Percentiles rank a stretch among this genome's conserved stretches.
Conservation (phyloP, 2,888 invertebrate genomes). For the Cyclophora albipunctata region DNA sequence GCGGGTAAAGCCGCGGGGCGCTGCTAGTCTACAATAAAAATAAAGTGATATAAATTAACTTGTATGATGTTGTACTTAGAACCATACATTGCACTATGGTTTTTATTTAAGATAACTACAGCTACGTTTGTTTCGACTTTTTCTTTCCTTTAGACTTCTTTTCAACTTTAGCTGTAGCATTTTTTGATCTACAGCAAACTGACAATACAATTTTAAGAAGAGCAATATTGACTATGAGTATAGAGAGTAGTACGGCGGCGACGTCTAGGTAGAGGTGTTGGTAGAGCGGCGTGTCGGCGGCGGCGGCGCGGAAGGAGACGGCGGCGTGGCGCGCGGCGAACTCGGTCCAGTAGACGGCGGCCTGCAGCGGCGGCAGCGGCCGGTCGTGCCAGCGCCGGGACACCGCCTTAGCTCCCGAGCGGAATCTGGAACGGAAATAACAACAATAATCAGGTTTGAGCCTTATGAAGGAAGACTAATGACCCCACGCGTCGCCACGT, state of each 20-base stretch:
- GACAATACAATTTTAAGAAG: not conserved
- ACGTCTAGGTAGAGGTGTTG: constrained; percentile 62
- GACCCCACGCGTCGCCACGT: too few relatives aligned
- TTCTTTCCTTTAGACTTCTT: not conserved
- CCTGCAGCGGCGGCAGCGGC: constrained; percentile 73
- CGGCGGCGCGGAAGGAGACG: constrained; percentile 51
- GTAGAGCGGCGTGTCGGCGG: constrained; percentile 64
- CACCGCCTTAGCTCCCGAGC: constrained; percentile 55
- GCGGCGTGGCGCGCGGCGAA: constrained; percentile 71
- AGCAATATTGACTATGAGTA: not conserved
- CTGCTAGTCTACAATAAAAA: too few relatives aligned
- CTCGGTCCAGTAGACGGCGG: constrained; percentile 78
- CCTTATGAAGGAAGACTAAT: too few relatives aligned
- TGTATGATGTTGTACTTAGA: too few relatives aligned
- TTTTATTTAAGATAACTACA: too few relatives aligned
- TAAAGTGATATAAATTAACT: too few relatives aligned
- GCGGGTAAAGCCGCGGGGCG: too few relatives aligned
- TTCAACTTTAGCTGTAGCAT: not conserved
- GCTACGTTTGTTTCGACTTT: not conserved
- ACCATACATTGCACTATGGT: too few relatives aligned
- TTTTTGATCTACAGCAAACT: not conserved
- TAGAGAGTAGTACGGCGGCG: constrained; percentile 17
- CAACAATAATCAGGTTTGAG: too few relatives aligned
- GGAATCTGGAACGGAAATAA: constrained; percentile 33
- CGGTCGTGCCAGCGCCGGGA: constrained; percentile 75